Conservation (phyloP, 2,113 vertebrate species). For the Ammodytes dubius region DNA sequence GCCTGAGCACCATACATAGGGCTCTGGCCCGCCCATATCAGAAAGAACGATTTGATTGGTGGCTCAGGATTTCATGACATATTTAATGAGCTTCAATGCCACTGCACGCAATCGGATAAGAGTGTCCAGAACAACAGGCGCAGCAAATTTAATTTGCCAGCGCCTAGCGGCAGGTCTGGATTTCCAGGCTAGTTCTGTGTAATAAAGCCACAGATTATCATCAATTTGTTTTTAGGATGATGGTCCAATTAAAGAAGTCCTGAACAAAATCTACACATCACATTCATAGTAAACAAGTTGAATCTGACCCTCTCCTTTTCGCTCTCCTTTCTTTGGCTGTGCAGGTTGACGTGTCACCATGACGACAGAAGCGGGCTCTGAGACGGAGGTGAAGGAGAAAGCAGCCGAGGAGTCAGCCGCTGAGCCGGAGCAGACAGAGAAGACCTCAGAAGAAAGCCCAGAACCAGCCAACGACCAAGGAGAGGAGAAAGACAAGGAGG, state of each 20-base stretch:
- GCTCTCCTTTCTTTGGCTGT: neutral
- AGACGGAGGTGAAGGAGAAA: constrained; percentile 93
- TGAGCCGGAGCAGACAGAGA: constrained; percentile 66
- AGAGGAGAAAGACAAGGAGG: constrained; percentile 79
- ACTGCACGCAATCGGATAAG: no score
- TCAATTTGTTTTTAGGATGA: neutral
- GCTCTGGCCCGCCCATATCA: no score
- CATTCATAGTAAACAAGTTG: neutral
- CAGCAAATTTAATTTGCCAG: no score
- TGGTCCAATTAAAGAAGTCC: neutral
- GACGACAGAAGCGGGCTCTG: constrained; percentile 92
- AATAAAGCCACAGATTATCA: neutral
- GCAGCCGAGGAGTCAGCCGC: constrained; percentile 72
- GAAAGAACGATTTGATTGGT: no score
- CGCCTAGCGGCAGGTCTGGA: no score
- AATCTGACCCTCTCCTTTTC: neutral
- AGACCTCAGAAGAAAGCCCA: constrained; percentile 75
- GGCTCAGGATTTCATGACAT: no score
- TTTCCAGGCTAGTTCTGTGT: no score
- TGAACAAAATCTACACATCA: neutral
- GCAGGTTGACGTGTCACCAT: constrained; percentile 88
- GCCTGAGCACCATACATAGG: no score
- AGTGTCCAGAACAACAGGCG: no score
- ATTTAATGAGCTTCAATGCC: no score
- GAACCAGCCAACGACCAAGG: constrained; percentile 78